These are phyloP conservation scores for crab-eating macaque (Macaca fascicularis) DNA, from an alignment of 2,113 vertebrate genomes.

Conservation along the genomic window T2T-MFA8v1.1 NC_088377.1:4855001-4855500, in stretches of 20 bases:
- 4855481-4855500: rapidly evolving
- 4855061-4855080: rapidly evolving
- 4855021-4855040: rapidly evolving
- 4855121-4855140: neutral
- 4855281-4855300: rapidly evolving
- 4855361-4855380: neutral
- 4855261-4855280: too few relatives aligned
- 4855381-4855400: neutral
- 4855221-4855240: neutral
- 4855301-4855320: neutral
- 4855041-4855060: rapidly evolving
- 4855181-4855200: neutral
- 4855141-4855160: neutral
- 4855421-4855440: rapidly evolving
- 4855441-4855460: too few relatives aligned
- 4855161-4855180: neutral
- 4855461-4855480: rapidly evolving
- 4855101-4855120: neutral
- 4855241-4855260: too few relatives aligned
- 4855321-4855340: rapidly evolving
- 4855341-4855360: neutral
- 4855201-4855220: rapidly evolving
- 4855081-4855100: neutral
- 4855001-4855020: rapidly evolving
- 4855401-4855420: neutral